A percentile compares a stretch with the other conserved stretches of the same genome.
Conservation (phyloP, 2,888 invertebrate genomes). For the Lacanobia oleracea region DNA sequence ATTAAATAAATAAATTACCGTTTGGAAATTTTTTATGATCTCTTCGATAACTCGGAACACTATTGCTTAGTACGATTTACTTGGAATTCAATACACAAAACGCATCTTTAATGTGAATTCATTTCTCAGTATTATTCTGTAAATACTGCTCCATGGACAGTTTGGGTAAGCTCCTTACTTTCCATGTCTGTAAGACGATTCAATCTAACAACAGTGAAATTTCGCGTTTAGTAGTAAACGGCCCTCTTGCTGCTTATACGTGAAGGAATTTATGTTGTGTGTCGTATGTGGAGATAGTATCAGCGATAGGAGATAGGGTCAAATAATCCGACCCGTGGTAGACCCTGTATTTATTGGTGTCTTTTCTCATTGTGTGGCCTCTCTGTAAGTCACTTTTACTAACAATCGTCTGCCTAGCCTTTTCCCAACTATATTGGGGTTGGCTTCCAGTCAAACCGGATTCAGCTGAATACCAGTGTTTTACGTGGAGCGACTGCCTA, state of each 20-base stretch:
- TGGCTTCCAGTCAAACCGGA: too few species aligned
- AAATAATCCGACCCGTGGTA: conserved; percentile 73
- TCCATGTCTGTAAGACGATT: conserved; percentile 33
- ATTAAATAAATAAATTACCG: not conserved
- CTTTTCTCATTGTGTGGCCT: conserved; percentile 76
- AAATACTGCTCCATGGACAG: conserved; percentile 10
- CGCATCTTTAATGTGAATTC: not conserved
- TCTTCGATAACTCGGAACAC: not conserved
- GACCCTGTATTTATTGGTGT: conserved; percentile 73
- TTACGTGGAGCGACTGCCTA: too few species aligned
- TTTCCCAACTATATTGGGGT: too few species aligned
- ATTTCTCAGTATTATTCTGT: conserved; percentile 22
- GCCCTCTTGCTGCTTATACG: conserved; percentile 66
- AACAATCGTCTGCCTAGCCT: too few species aligned
- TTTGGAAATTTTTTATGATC: not conserved
- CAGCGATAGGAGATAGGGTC: conserved; percentile 74
- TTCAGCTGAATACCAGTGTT: too few species aligned
- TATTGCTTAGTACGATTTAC: not conserved
- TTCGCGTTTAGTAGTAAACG: conserved; percentile 59
- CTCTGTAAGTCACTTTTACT: conserved; percentile 58
- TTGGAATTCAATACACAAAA: not conserved
- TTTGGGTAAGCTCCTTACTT: conserved; percentile 14
- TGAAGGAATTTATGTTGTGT: conserved; percentile 73
- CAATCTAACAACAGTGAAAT: conserved; percentile 41
- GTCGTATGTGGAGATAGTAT: conserved; percentile 74